Percentiles rank a stretch among this genome's conserved stretches.
Evolutionary conservation across 2,888 invertebrate genomes (phyloP).

Genomic region (Melipona beecheii): DNA sequence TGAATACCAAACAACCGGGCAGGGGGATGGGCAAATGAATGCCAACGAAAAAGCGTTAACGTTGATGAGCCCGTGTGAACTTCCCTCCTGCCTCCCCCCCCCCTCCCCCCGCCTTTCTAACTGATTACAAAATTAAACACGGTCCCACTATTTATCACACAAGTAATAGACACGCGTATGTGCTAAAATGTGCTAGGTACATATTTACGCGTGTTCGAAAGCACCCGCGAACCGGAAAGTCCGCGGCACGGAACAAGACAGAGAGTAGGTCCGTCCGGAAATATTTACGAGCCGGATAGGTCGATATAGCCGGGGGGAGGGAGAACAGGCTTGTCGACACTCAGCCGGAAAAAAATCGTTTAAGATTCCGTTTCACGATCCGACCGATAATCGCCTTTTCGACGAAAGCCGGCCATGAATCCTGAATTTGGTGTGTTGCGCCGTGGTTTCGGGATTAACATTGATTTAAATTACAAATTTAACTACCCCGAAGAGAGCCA

Average conservation of each 20-base stretch:
- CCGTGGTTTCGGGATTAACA: conserved; percentile 71
- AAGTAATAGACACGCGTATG: no score
- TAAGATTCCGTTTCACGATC: conserved; percentile 47
- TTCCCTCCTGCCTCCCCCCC: background rate
- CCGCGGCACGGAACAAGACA: background rate
- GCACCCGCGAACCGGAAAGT: background rate
- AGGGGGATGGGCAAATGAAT: background rate
- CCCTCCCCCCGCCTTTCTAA: background rate
- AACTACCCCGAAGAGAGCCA: conserved; percentile 61
- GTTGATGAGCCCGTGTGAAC: conserved; percentile 31
- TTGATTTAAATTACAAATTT: conserved; percentile 77
- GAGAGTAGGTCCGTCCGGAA: background rate
- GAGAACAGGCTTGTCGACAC: background rate
- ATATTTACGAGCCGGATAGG: background rate
- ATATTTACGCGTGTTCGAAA: background rate
- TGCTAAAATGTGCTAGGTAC: no score
- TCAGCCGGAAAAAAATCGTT: conserved; percentile 41
- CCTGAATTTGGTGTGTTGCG: conserved; percentile 61
- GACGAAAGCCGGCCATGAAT: conserved; percentile 63
- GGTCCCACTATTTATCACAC: no score
- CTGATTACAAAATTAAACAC: no score
- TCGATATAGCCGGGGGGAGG: background rate
- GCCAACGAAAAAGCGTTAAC: conserved; percentile 30
- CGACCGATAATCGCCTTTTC: conserved; percentile 68
- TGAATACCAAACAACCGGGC: conserved; percentile 15